Evolutionary conservation across 2,797 vertebrate genomes (phyloP), one percentile per base, ranked within the genome.

Genomic region (Anolis apletophallus): DNA sequence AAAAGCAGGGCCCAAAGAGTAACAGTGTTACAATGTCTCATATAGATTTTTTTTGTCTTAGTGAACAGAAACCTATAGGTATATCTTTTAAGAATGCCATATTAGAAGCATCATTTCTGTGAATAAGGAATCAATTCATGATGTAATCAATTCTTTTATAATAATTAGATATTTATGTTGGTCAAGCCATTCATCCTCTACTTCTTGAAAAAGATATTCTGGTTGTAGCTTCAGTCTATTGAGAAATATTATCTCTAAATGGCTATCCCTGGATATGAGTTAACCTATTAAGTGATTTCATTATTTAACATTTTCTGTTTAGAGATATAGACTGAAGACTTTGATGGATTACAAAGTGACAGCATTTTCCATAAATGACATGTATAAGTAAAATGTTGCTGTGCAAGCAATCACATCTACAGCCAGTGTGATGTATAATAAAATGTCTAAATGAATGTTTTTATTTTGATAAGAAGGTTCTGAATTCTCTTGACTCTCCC

Each of bases 391-490:
- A 92, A 91, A 92, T 61, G 17, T 85, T 94, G 94, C 91, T 81
- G 78, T 69, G 50, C 3, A 89, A 75, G 57, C 80, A 89, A 88
- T 92, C 90, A 91, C 40, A 92, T 88, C 76, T 88, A 57, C 73
- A 90, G 76, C 88, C 91, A 91, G 85, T 93, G 88, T 93, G 85
- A 91, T 94, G 92, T 90, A 81, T 0, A 19, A 76, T 73, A 55
- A 40, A 40, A 73, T 68, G 93, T 92, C 90, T 93, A 95, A 96
- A 94, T 71, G 84, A 94, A 95, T 94, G 90, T 87, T 96, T 96
- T 94, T 94, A 94, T 95, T 95, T 95, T 96, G 95, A 93, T 93
- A 96, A 91, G 88, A 92, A 94, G 85, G 90, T 92, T 80, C 72
- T 50, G 67, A 21, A 67, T 50, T n/a, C 67, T 88, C 87, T 88